These are phyloP conservation scores for Heterodera carotae DNA, from an alignment of 1,140 invertebrate species.

Conservation along the genomic window DNA sequence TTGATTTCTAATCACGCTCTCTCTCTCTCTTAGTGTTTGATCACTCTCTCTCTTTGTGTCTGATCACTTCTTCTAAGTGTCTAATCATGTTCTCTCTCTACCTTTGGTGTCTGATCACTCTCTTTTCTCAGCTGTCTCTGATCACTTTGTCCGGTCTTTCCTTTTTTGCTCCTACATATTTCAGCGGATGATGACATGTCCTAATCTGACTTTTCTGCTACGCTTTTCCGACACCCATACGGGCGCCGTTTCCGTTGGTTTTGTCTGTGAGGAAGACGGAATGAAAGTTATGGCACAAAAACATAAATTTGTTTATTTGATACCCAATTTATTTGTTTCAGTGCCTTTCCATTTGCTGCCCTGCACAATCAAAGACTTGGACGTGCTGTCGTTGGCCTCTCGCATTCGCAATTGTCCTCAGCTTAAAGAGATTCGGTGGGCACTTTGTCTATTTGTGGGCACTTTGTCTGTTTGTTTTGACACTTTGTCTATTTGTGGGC, in stretches of 20 bases:
- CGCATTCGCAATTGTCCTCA: conserved; percentile 63
- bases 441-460: not conserved
- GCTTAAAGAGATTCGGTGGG: conserved; percentile 59
- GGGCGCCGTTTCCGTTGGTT: conserved; percentile 64
- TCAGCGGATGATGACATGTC: conserved; percentile 50
- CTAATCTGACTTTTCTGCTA: conserved; percentile 55
- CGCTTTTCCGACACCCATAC: conserved; percentile 65
- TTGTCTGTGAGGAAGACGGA: conserved; percentile 64
- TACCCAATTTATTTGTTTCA: conserved; percentile 28
- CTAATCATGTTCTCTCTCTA: too few species aligned
- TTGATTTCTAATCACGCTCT: too few species aligned
- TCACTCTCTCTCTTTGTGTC: too few species aligned
- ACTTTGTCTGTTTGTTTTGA: not conserved
- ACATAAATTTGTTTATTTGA: not conserved
- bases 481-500: not conserved
- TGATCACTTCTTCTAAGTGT: too few species aligned
- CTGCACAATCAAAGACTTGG: conserved; percentile 65
- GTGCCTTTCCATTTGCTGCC: conserved; percentile 65
- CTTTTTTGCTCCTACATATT: not conserved
- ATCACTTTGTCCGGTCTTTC: not conserved
- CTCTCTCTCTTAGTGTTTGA: too few species aligned
- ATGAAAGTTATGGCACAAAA: conserved; percentile 42
- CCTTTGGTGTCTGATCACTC: too few species aligned
- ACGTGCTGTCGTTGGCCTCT: conserved; percentile 63
- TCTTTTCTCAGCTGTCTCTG: not conserved